Percentiles rank a stretch among this genome's conserved stretches.
These are phyloP conservation scores for Tigriopus japonicus DNA, from an alignment of 1,140 invertebrate genomes.

Conservation along the genomic window DNA sequence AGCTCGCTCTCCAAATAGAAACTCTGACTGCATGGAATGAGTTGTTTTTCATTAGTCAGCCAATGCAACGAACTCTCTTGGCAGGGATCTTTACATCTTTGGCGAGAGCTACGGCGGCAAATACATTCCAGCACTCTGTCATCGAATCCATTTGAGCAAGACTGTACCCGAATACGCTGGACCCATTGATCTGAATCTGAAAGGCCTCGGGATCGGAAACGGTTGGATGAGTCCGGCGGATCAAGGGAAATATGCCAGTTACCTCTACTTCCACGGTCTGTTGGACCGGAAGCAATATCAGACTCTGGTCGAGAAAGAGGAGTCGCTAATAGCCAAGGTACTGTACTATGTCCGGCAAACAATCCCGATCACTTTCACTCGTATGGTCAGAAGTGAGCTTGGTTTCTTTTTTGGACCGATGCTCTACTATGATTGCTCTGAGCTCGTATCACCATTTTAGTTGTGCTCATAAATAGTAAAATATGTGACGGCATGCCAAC, in stretches of 20 bases:
- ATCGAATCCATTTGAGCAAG: not conserved
- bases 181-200: not conserved
- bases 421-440: too few species aligned
- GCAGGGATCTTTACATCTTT: constrained; percentile 24
- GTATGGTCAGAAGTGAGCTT: too few species aligned
- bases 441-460: too few species aligned
- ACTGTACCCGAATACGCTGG: not conserved
- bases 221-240: constrained; percentile 2
- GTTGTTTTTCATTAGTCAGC: not conserved
- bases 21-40: too few species aligned
- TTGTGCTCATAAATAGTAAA: too few species aligned
- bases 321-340: not conserved
- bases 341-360: too few species aligned
- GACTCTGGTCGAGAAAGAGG: not conserved
- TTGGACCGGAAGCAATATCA: not conserved
- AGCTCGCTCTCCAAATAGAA: too few species aligned
- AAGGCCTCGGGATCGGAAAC: constrained; percentile 8
- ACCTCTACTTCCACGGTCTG: not conserved
- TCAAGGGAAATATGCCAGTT: not conserved
- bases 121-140: not conserved
- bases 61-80: not conserved
- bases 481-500: too few species aligned
- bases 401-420: too few species aligned
- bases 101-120: constrained; percentile 24
- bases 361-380: too few species aligned